These are phyloP conservation scores for Geococcyx californianus DNA, from an alignment of 2,113 vertebrate species.

Conservation along the genomic window DNA sequence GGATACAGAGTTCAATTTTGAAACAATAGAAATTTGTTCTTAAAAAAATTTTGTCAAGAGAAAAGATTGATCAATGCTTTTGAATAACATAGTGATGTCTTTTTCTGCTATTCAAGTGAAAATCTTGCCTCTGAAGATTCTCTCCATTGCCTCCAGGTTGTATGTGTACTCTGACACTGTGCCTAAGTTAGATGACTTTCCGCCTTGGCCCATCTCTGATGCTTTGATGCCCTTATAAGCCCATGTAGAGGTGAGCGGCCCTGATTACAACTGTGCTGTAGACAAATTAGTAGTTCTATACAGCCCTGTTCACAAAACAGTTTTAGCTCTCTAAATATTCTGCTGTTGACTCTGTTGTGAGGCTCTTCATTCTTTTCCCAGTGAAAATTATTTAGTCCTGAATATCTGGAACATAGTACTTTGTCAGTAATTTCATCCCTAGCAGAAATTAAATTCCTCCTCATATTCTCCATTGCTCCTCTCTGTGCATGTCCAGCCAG, in stretches of 20 bases:
- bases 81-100: neutral
- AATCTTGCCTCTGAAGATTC: neutral
- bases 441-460: neutral
- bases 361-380: neutral
- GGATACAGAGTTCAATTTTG: neutral
- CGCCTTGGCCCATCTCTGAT: neutral
- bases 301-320: neutral
- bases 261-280: neutral
- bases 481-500: rapidly evolving
- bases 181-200: neutral
- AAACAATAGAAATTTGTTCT: neutral
- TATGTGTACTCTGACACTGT: neutral
- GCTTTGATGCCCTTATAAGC: neutral
- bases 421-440: neutral
- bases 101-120: neutral
- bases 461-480: neutral
- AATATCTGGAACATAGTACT: neutral
- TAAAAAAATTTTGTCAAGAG: neutral
- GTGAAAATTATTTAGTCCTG: neutral
- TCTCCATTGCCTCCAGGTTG: neutral
- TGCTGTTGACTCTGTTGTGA: neutral
- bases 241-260: neutral
- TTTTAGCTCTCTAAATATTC: neutral
- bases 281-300: neutral
- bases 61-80: neutral